These are phyloP conservation scores for Neoaliturus tenellus DNA, from an alignment of 2,888 invertebrate genomes.

Conservation along the genomic window DNA sequence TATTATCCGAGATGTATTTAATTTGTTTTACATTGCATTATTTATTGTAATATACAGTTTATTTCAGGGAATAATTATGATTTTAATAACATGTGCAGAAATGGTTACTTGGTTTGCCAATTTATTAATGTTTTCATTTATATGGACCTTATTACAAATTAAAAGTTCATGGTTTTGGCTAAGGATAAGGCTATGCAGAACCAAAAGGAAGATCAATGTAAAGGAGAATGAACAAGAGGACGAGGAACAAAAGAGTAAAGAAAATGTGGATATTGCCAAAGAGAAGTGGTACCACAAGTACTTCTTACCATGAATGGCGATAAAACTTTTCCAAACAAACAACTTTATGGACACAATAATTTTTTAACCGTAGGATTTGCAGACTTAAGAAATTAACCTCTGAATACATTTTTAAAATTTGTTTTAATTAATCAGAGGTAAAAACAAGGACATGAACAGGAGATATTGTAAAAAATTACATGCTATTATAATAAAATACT, in stretches of 20 bases:
- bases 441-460: too few species aligned
- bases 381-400: too few species aligned
- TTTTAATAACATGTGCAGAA: neutral
- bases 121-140: neutral
- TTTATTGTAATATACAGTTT: neutral
- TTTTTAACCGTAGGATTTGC: too few species aligned
- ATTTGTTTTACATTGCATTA: neutral
- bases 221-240: neutral
- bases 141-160: neutral
- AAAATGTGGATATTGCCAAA: too few species aligned
- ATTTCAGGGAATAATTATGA: neutral
- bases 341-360: too few species aligned
- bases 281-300: constrained; percentile 13
- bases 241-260: neutral
- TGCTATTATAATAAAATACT: too few species aligned
- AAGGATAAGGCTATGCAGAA: neutral
- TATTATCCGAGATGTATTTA: neutral
- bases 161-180: neutral
- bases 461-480: too few species aligned
- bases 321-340: too few species aligned
- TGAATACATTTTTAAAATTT: too few species aligned
- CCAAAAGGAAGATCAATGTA: neutral
- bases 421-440: too few species aligned
- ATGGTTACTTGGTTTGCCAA: neutral
- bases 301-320: neutral